Base-by-base conservation (phyloP, 2,797 vertebrate genomes). In the Rhynchotus rufescens region DNA sequence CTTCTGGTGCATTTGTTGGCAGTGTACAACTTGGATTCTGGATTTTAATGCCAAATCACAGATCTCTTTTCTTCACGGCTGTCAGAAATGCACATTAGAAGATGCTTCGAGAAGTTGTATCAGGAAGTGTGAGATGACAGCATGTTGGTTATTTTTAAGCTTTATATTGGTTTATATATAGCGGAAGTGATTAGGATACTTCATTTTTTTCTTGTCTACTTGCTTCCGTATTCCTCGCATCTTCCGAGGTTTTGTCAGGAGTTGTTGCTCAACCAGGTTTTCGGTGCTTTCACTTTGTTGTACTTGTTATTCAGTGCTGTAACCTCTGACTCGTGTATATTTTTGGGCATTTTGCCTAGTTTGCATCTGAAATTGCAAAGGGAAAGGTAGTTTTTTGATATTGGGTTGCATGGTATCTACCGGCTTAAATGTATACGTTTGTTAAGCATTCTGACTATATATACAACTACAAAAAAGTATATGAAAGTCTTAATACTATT, bases 11-110 rank as follows among this genome's bases (percentile, higher is more conserved):
- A 80, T 90, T 92, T 75, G 80, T 89, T 94, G 89, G 89, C 93
- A 90, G 57, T 32, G 56, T 94, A 79, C 74, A 80, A 61, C 92
- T 95, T 93, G 76, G 80, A 90, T 94, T 66, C 83, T 75, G 51
- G 87, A 80, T 91, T 95, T 91, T 92, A 51, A 54, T 80, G 92
- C 93, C 93, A 96, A 95, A 90, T 59, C 90, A 59, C 83, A 85
- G 81, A 68, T 88, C 74, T 64, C 66, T 86, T 23, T 94, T 93
- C 95, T 89, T 92, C 60, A 16, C 76, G 79, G 54, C 84, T 94
- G 92, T 96, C 95, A 96, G 86, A 93, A 91, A 84, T 1, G 5
- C 9, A 34, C 49, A 66, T 54, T 84, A 85, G 74, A 75, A 86
- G 80, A 67, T 54, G 82, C 71, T 95, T 82, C 76, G 62, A 88